Base-by-base conservation (phyloP, 35 echinoderm and acorn worm genomes). In the Eucidaris tribuloides region DNA sequence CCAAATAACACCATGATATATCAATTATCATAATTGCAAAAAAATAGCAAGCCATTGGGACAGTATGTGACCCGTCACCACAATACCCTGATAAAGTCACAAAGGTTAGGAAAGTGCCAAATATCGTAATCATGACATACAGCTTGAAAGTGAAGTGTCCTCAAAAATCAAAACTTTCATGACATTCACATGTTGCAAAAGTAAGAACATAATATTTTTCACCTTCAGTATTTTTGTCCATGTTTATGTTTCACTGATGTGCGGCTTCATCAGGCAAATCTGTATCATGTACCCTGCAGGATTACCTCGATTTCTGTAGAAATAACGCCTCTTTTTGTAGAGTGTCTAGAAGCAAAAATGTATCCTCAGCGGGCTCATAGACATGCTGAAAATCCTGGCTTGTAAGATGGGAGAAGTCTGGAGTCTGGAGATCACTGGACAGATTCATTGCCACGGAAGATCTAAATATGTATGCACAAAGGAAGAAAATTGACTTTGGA, bases 281-380 rank as follows among this genome's bases (percentile, higher is more conserved):
- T 11, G n/a, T n/a, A 52, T 11, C 48, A 11, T 52, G 9, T 52
- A 52, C n/a, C n/a, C 9, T 52, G n/a, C n/a, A 11, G 48, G 5
- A 43, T 77, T 77, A 92, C 96, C 82, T 83, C 43, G 83, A 42
- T 14, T 80, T 82, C 28, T 58, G 65, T 17, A 99, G 58, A 52
- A 42, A 65, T 13, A 66, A 13, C 29, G 44, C 64, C n/a, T 99
- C 96, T 45, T 99, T 61, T 40, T 99, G 82, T 19, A 93, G 58
- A 24, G 89, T 83, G 84, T 99, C 96, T 3, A 99, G 60, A 22
- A 99, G 74, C 7, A 93, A 84, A 52, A 90, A 93, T 1, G 96
- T 81, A 31, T 93, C 96, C 64, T 93, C 96, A 52, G 96, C 90
- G 19, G 96, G 96, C 62, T 99, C 96, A 43, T 99, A 99, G 4